phyloP scores from a whole-genome alignment of 2,113 vertebrate genomes.

The Oenanthe oenanthe region DNA sequence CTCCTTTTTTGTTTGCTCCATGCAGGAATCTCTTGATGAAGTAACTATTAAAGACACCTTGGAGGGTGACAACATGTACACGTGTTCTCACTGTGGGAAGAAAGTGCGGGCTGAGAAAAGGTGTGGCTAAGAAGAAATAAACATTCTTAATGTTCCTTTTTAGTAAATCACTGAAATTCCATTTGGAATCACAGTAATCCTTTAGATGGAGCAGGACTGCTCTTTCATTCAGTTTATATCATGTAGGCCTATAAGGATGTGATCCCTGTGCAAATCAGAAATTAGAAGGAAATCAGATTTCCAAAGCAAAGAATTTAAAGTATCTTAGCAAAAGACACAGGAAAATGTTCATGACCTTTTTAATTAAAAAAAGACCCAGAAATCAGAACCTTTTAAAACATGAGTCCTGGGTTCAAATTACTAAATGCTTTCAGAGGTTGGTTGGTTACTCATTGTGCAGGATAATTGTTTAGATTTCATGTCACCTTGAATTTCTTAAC shows the following conservation, averaged over 20 bases:
- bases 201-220: background rate
- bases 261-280: background rate
- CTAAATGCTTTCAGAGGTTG: background rate
- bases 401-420: background rate
- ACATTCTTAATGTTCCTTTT: background rate
- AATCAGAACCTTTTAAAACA: background rate
- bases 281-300: background rate
- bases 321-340: background rate
- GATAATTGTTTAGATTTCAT: background rate
- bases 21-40: conserved; percentile 96
- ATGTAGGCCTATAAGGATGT: background rate
- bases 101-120: conserved; percentile 98
- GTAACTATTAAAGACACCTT: conserved; percentile 99
- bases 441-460: background rate
- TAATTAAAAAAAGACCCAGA: background rate
- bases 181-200: background rate
- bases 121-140: conserved; percentile 63
- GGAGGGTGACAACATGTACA: conserved; percentile 99
- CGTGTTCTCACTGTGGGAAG: conserved; percentile 97
- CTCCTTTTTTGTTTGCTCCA: background rate
- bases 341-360: background rate
- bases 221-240: background rate
- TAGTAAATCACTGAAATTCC: background rate
- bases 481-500: background rate
- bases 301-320: background rate